Conservation (phyloP, 2,113 vertebrate genomes). For the Phylloscopus trochiloides region DNA sequence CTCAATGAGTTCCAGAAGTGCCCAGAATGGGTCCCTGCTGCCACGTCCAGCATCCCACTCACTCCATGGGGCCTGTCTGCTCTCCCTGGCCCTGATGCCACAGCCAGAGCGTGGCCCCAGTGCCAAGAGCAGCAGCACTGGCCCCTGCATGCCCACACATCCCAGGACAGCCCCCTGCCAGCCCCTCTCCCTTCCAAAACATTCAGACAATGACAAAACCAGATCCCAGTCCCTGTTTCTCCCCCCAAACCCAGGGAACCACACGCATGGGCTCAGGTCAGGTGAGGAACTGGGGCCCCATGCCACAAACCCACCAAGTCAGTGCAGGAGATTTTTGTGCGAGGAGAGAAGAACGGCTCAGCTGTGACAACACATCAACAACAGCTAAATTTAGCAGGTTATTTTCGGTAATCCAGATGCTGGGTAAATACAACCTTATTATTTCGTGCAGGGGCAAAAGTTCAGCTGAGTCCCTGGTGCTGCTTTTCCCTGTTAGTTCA, state of each 20-base stretch:
- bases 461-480: background rate
- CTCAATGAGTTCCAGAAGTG: background rate
- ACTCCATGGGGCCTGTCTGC: accelerated
- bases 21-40: background rate
- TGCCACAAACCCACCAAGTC: background rate
- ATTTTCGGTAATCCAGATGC: conserved; percentile 49
- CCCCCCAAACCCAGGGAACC: accelerated
- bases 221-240: background rate
- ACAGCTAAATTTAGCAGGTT: conserved; percentile 52
- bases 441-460: conserved; percentile 40
- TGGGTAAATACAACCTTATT: conserved; percentile 46
- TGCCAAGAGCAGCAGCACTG: background rate
- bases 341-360: conserved; percentile 2
- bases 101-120: accelerated
- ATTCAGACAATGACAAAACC: background rate
- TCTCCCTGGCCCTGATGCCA: background rate
- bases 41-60: background rate
- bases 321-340: background rate
- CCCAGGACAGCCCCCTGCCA: background rate
- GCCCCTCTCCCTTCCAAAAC: background rate
- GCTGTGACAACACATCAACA: conserved; percentile 54
- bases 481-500: background rate
- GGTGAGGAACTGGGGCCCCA: accelerated
- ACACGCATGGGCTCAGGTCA: accelerated
- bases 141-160: background rate